These are phyloP conservation scores for Dolomedes plantarius DNA, from an alignment of 2,888 invertebrate genomes.

Conservation along the genomic window DNA sequence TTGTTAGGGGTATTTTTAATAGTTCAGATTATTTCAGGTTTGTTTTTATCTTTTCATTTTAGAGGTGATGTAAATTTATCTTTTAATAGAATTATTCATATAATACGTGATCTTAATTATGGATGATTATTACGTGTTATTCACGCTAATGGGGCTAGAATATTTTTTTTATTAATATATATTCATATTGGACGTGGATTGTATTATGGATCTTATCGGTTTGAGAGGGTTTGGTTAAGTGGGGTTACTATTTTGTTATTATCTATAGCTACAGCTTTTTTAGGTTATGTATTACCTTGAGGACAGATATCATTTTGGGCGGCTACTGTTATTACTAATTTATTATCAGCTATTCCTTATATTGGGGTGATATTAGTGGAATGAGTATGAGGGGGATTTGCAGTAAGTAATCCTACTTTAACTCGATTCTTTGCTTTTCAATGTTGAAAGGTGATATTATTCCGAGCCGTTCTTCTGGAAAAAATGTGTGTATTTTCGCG, in stretches of 20 bases:
- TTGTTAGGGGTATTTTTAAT: slow-evolving; percentile 77
- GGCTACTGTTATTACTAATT: slow-evolving; percentile 86
- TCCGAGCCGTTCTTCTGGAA: no score
- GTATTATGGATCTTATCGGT: slow-evolving; percentile 78
- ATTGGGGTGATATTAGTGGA: slow-evolving; percentile 82
- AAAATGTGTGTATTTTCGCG: no score
- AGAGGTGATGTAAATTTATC: slow-evolving; percentile 82
- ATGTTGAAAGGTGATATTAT: no score
- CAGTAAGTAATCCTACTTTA: slow-evolving; percentile 84
- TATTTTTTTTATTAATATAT: slow-evolving; percentile 85
- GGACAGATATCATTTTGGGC: slow-evolving; percentile 90
- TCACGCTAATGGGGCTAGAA: slow-evolving; percentile 85
- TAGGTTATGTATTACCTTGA: slow-evolving; percentile 87
- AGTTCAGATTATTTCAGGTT: slow-evolving; percentile 83
- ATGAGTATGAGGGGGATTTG: slow-evolving; percentile 87
- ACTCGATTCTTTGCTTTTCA: no score
- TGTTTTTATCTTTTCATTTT: slow-evolving; percentile 85
- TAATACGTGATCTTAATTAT: slow-evolving; percentile 84
- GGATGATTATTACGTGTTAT: slow-evolving; percentile 83
- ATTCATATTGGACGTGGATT: slow-evolving; percentile 81
- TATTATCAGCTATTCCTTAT: slow-evolving; percentile 84
- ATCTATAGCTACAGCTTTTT: slow-evolving; percentile 84
- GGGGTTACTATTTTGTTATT: slow-evolving; percentile 83
- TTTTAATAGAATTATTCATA: slow-evolving; percentile 77
- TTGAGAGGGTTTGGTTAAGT: slow-evolving; percentile 81